Conservation (phyloP, 2,113 vertebrate genomes). For the Salvelinus sp. region DNA sequence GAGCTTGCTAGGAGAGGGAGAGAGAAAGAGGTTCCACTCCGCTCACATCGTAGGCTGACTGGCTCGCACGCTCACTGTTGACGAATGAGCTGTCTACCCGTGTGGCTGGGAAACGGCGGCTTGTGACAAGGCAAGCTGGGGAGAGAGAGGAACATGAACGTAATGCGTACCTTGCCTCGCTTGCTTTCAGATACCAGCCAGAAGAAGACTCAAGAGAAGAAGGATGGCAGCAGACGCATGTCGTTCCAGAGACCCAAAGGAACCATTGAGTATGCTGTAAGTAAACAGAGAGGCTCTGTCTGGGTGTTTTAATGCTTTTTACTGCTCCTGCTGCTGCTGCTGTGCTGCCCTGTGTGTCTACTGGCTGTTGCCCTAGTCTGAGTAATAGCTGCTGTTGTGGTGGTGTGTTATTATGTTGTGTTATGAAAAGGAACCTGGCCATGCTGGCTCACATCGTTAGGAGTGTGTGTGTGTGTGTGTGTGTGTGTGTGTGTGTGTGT, state of each 20-base stretch:
- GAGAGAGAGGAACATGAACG: conserved; percentile 84
- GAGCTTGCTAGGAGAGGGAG: conserved; percentile 6
- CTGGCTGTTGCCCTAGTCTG: conserved; percentile 37
- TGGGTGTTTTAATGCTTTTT: neutral
- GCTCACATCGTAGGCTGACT: conserved; percentile 73
- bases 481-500: neutral
- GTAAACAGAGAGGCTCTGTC: conserved; percentile 62
- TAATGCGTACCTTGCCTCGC: conserved; percentile 84
- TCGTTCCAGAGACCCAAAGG: conserved; percentile 98
- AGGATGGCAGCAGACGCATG: conserved; percentile 97
- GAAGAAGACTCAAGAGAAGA: conserved; percentile 97
- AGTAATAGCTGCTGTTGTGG: conserved; percentile 39
- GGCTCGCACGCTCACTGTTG: conserved; percentile 73
- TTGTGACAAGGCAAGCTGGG: conserved; percentile 80
- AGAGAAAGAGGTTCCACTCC: conserved; percentile 55
- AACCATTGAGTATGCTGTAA: conserved; percentile 94
- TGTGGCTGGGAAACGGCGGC: conserved; percentile 78
- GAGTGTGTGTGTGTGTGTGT: too few species aligned
- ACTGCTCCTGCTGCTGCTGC: neutral
- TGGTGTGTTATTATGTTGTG: conserved; percentile 34
- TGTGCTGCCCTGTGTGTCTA: neutral
- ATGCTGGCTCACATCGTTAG: conserved; percentile 30
- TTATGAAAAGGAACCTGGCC: conserved; percentile 37
- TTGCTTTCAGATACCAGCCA: conserved; percentile 94
- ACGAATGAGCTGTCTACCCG: conserved; percentile 84